Base-by-base conservation (phyloP, 2,888 invertebrate species). In the Thecophora atra region DNA sequence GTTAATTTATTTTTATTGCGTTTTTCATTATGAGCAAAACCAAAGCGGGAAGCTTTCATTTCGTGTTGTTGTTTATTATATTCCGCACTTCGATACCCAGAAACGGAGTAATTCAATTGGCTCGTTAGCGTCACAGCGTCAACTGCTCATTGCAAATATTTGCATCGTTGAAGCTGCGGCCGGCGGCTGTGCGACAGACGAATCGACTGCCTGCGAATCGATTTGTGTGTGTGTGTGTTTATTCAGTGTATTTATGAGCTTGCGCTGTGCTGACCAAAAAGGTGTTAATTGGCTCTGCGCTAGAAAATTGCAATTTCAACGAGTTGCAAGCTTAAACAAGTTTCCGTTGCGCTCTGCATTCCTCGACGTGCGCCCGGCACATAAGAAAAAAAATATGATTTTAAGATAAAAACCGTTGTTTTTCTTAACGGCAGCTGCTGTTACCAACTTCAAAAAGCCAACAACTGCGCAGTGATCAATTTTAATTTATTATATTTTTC, bases 91-190 rank as follows among this genome's bases (percentile, higher is more conserved):
- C 30, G 56, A 17, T 26, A 70, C 62, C 28, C 62, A 21, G 51
- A 60, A 44, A 69, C 70, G 60, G 47, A n/a, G 65, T 70, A 73
- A 73, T 75, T 75, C 72, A 73, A 75, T 75, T 75, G 73, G 73
- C 75, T 75, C 73, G 75, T 75, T 75, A 75, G 70, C 73, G 71
- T 62, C 44, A 70, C n/a, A 70, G 62, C 62, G 47, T 19, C 47
- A 51, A 24, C 24, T 21, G 63, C 63, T 37, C 13, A 30, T 56
- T 42, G 70, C 70, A 70, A 70, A 70, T 70, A 70, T 70, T 70
- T 70, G 60, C 51, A 52, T 70, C 19, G 51, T 70, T 70, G 30
- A 52, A 56, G 19, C 56, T 3, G 5, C 26, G 21, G 56, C 56
- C n/a, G 4, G 11, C 47, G 47, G 47, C 47, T 47, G 5, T 11